Percentiles rank a stretch among this genome's conserved stretches.
phyloP scores from a whole-genome alignment of 2,888 invertebrate genomes.

The Drosophila sordidula region DNA sequence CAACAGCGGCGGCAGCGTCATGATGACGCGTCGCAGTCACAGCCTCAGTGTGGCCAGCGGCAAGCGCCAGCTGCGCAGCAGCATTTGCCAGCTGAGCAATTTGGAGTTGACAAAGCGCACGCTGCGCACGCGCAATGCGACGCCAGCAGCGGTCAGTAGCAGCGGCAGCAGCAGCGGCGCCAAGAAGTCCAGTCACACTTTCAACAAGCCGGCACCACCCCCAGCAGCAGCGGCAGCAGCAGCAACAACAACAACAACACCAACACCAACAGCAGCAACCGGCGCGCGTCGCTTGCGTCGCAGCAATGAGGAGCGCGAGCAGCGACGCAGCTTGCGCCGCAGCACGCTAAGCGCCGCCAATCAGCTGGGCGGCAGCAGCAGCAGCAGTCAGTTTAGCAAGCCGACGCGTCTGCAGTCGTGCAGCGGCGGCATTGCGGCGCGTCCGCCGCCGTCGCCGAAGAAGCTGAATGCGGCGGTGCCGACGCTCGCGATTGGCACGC shows the following conservation, averaged over 20 bases:
- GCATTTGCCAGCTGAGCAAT: constrained; percentile 50
- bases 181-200: constrained; percentile 43
- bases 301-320: constrained; percentile 62
- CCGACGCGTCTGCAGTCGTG: constrained; percentile 72
- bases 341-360: constrained; percentile 35
- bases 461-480: constrained; percentile 71
- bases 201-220: constrained; percentile 53
- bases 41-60: constrained; percentile 37
- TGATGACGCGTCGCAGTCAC: constrained; percentile 58
- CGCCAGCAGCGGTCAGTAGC: constrained; percentile 26
- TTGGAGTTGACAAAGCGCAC: constrained; percentile 82
- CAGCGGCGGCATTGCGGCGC: constrained; percentile 60
- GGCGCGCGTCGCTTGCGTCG: constrained; percentile 54
- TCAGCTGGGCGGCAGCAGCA: constrained; percentile 8
- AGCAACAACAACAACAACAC: neutral
- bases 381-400: constrained; percentile 60
- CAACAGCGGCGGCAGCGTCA: constrained; percentile 26
- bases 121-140: constrained; percentile 79
- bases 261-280: neutral
- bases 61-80: constrained; percentile 83
- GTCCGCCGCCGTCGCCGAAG: constrained; percentile 81
- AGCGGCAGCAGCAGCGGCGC: constrained; percentile 1
- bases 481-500: constrained; percentile 71
- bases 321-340: constrained; percentile 55
- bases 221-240: constrained; percentile 36